Base-by-base conservation (phyloP, 2,888 invertebrate genomes). In the Belgica antarctica region DNA sequence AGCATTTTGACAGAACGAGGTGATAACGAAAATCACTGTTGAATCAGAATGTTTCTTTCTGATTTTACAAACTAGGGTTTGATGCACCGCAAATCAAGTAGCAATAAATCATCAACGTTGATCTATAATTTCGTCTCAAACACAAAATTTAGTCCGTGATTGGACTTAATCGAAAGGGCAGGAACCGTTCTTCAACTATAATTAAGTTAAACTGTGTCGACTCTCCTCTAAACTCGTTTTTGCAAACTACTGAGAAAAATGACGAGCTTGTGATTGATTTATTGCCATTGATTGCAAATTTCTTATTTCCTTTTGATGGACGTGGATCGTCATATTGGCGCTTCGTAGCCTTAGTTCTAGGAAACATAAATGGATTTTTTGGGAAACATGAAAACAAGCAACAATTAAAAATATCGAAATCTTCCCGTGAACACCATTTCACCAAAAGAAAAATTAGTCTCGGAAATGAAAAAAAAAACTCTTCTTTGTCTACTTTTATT, bases 191-290 rank as follows among this genome's bases (percentile, higher is more conserved):
- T 27, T 17, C n/a, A 12, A 19, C 62, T 34, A 31, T 62, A 62
- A 62, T 62, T 62, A 62, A 62, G 62, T 62, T 62, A 62, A 62
- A 62, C 62, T 62, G 19, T 62, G 62, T 62, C 62, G 34, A 62
- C 34, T 62, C 12, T 25, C 7, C 12, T 62, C 62, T 8, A 22
- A 27, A 27, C 25, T 15, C 25, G 24, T 27, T 59, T n/a, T 27
- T 27, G 59, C 2, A 25, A n/a, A 19, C 27, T 59, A 59, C 59
- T 27, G 12, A 15, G 59, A 59, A 59, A 52, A 19, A 17, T 2
- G 17, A 17, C 17, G 17, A 17, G 22, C 5, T 52, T 59, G n/a
- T 27, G 59, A 27, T 52, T 59, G 59, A 59, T 59, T 59, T 59
- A 59, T 59, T 59, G 59, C 59, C 25, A 19, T 15, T 27, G 22